Conservation (phyloP, 2,888 invertebrate species). For the Xanthorhoe designata region DNA sequence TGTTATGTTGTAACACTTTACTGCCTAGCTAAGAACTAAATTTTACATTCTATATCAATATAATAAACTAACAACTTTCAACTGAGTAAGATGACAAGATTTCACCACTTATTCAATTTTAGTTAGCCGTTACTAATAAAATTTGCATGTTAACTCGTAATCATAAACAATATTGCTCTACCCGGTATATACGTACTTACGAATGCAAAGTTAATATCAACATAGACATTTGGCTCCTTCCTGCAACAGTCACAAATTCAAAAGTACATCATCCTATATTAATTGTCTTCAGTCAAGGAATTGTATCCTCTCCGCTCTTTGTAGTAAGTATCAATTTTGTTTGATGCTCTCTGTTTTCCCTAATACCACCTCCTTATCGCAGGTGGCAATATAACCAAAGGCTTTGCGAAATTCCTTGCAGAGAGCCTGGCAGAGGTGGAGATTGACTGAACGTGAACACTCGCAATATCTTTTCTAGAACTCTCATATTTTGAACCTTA, state of each 20-base stretch:
- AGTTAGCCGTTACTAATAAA: background rate
- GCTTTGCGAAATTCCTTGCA: slow-evolving; percentile 64
- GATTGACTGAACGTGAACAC: slow-evolving; percentile 35
- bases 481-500: slow-evolving; percentile 17
- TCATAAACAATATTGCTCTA: slow-evolving; percentile 28
- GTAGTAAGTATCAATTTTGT: slow-evolving; percentile 48
- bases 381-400: slow-evolving; percentile 66
- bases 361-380: slow-evolving; percentile 65
- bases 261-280: slow-evolving; percentile 56
- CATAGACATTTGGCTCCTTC: slow-evolving; percentile 52
- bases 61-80: background rate
- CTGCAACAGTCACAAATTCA: slow-evolving; percentile 63
- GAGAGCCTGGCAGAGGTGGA: slow-evolving; percentile 43
- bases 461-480: slow-evolving; percentile 4
- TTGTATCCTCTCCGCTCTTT: slow-evolving; percentile 37
- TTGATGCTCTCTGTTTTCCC: slow-evolving; percentile 39
- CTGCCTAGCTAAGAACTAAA: background rate
- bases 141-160: slow-evolving; percentile 27
- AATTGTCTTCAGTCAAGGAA: slow-evolving; percentile 45
- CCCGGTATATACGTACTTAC: slow-evolving; percentile 16
- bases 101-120: slow-evolving; percentile 2
- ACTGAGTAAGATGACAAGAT: background rate
- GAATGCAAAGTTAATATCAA: slow-evolving; percentile 55
- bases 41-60: background rate
- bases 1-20: background rate